These are phyloP conservation scores for Adrianichthys oophorus DNA, from an alignment of 2,797 vertebrate species.

Conservation along the genomic window DNA sequence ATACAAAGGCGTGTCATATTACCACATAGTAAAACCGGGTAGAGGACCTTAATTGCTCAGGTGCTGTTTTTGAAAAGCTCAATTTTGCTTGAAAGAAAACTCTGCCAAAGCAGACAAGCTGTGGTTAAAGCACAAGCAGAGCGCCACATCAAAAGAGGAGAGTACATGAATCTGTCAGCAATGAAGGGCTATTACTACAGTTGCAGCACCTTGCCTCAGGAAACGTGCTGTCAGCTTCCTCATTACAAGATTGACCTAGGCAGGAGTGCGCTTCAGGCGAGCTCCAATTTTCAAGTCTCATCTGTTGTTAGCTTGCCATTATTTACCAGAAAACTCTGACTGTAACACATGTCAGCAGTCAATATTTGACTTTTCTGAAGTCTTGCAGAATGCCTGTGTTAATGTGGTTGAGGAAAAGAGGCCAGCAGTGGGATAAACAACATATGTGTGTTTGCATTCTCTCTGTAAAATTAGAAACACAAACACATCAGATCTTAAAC, in stretches of 20 bases:
- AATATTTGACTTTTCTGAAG: background rate
- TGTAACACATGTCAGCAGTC: slow-evolving; percentile 1
- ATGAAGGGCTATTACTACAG: slow-evolving; percentile 76
- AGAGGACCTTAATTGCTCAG: slow-evolving; percentile 65
- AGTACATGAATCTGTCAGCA: slow-evolving; percentile 77
- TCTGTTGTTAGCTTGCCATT: slow-evolving; percentile 12
- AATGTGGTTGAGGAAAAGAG: slow-evolving; percentile 9
- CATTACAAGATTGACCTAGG: slow-evolving; percentile 70
- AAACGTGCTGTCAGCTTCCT: slow-evolving; percentile 70
- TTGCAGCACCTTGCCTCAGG: slow-evolving; percentile 68
- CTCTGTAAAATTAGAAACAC: slow-evolving; percentile 65
- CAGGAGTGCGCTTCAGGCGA: slow-evolving; percentile 44
- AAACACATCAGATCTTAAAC: slow-evolving; percentile 64
- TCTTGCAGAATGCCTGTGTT: slow-evolving; percentile 22
- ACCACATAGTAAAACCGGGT: slow-evolving; percentile 62
- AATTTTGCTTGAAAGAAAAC: slow-evolving; percentile 47
- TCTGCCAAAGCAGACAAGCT: slow-evolving; percentile 54
- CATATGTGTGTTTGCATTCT: slow-evolving; percentile 42
- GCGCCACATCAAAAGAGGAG: slow-evolving; percentile 73
- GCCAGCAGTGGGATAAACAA: slow-evolving; percentile 35
- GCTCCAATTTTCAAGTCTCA: slow-evolving; percentile 24
- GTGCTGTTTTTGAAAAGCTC: slow-evolving; percentile 62
- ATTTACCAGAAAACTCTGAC: slow-evolving; percentile 3
- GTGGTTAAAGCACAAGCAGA: slow-evolving; percentile 52
- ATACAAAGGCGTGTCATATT: slow-evolving; percentile 55